These are phyloP conservation scores for Neocloeon triangulifer DNA, from an alignment of 1,140 invertebrate species.

Conservation along the genomic window DNA sequence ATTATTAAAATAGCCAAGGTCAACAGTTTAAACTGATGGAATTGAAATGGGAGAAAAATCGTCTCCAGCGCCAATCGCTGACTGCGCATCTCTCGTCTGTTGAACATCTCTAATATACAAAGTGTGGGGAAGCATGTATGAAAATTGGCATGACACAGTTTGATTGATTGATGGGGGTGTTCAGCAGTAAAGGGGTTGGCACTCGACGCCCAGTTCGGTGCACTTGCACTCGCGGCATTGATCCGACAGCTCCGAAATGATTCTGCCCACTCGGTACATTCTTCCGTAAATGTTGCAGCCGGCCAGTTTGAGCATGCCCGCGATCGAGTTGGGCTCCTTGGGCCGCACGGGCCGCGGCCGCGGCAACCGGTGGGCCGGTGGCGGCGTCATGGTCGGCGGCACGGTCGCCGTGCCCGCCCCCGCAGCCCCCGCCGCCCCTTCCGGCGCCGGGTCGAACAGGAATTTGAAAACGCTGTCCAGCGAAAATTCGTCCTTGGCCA, in stretches of 20 bases:
- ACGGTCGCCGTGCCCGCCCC: no score
- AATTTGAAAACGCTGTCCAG: conserved; percentile 29
- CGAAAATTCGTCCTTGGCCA: no score
- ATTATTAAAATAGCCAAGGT: no score
- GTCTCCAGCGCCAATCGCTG: no score
- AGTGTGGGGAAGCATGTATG: no score
- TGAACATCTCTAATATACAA: no score
- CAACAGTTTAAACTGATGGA: no score
- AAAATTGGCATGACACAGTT: no score
- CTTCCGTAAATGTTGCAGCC: conserved; percentile 81
- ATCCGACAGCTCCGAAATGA: conserved; percentile 61
- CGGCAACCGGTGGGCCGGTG: conserved; percentile 9
- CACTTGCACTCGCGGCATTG: conserved; percentile 67
- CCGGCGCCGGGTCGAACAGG: conserved; percentile 15
- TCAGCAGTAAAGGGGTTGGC: conserved; percentile 44
- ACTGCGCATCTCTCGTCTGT: no score
- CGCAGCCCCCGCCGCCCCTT: conserved; percentile 1
- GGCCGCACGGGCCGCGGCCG: conserved; percentile 10
- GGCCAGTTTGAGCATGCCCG: conserved; percentile 38
- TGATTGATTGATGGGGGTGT: neutral
- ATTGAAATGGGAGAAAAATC: no score
- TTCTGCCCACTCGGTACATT: conserved; percentile 65
- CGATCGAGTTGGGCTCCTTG: conserved; percentile 7
- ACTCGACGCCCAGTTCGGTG: conserved; percentile 68
- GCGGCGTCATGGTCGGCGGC: conserved; percentile 9